Conservation (phyloP, 2,113 vertebrate species). For the Nipponia nippon region DNA sequence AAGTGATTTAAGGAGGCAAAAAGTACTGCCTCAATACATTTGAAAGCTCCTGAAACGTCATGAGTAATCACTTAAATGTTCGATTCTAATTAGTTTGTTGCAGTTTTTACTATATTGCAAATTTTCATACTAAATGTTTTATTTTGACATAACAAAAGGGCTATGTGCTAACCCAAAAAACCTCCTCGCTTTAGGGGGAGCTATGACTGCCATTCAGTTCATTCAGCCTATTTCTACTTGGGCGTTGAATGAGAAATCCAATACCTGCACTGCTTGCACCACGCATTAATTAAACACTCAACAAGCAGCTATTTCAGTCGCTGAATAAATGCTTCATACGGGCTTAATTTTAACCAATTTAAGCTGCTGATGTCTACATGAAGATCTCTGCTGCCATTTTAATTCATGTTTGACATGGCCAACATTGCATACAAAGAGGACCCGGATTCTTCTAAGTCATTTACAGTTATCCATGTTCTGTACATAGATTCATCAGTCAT, state of each 20-base stretch:
- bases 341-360: background rate
- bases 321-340: background rate
- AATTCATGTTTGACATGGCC: background rate
- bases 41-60: background rate
- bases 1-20: background rate
- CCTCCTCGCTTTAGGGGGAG: background rate
- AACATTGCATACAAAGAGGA: background rate
- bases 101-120: background rate
- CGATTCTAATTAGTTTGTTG: background rate
- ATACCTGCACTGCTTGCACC: background rate
- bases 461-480: background rate
- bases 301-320: background rate
- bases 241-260: background rate
- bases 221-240: background rate
- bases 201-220: background rate
- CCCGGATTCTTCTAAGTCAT: background rate
- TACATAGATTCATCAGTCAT: background rate
- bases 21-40: background rate
- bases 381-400: background rate
- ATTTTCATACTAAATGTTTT: background rate
- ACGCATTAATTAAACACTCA: background rate
- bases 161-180: background rate
- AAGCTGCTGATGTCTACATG: background rate
- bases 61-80: background rate
- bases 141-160: background rate